phyloP scores from a whole-genome alignment of 2,888 invertebrate species.

The Psylliodes chrysocephalus region DNA sequence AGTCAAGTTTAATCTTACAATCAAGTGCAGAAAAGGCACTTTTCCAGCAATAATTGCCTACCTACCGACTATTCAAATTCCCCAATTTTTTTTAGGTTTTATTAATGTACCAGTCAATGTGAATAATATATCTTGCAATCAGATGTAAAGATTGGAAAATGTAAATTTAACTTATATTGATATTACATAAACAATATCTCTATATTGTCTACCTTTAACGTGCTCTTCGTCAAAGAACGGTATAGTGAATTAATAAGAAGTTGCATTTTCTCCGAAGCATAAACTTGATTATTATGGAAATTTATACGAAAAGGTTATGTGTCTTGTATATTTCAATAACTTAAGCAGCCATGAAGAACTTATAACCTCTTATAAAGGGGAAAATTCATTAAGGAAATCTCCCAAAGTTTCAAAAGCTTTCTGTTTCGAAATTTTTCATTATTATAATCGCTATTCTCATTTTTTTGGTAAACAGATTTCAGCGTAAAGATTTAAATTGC shows the following conservation, averaged over 20 bases:
- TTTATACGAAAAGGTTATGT: constrained; percentile 27
- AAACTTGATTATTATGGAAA: constrained; percentile 9
- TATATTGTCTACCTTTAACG: not conserved
- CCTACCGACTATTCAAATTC: too few relatives aligned
- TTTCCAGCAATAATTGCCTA: too few relatives aligned
- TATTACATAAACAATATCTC: too few relatives aligned
- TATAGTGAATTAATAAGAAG: constrained; percentile 16
- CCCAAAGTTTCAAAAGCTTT: constrained; percentile 18
- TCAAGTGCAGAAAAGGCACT: too few relatives aligned
- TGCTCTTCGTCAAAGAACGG: not conserved
- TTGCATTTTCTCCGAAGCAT: constrained; percentile 1
- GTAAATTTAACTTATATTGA: too few relatives aligned
- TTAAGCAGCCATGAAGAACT: constrained; percentile 14
- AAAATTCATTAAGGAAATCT: constrained; percentile 26
- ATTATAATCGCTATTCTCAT: not conserved
- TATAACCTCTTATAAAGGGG: constrained; percentile 14
- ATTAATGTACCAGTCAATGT: too few relatives aligned
- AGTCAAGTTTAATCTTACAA: too few relatives aligned
- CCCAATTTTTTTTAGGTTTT: too few relatives aligned
- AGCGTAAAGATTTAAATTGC: not conserved
- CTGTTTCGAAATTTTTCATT: constrained; percentile 19
- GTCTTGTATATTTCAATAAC: constrained; percentile 27
- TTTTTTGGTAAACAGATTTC: not conserved
- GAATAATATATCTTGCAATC: too few relatives aligned
- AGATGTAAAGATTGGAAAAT: too few relatives aligned